Percentiles rank a stretch among this genome's conserved stretches.
Evolutionary conservation across 2,888 invertebrate genomes (phyloP).

Genomic region (Rhorus exstirpatorius): DNA sequence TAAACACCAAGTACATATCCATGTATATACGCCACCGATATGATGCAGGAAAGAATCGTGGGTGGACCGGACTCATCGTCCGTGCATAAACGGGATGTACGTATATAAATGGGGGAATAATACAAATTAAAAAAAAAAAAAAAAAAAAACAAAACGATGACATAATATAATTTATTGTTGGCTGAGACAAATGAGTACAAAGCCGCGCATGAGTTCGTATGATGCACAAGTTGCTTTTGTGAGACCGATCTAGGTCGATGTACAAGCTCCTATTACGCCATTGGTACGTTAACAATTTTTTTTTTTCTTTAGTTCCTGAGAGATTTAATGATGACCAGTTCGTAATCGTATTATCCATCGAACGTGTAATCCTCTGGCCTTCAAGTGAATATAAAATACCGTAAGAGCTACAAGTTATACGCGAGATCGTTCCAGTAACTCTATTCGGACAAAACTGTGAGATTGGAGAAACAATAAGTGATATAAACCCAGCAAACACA

Average conservation of each 20-base stretch:
- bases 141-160: constrained; percentile 29
- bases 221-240: constrained; percentile 12
- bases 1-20: constrained; percentile 11
- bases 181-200: constrained; percentile 31
- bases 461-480: too few species aligned
- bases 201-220: constrained; percentile 17
- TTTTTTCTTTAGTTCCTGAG: neutral
- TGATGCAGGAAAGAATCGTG: constrained; percentile 45
- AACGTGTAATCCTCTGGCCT: neutral
- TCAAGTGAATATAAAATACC: neutral
- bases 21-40: neutral
- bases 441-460: too few species aligned
- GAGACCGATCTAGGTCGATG: constrained; percentile 42
- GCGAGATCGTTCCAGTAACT: too few species aligned
- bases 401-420: too few species aligned
- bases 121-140: constrained; percentile 22
- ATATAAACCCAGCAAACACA: too few species aligned
- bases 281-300: neutral
- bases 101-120: constrained; percentile 22
- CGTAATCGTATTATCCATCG: constrained; percentile 31
- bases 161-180: constrained; percentile 47
- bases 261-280: constrained; percentile 12
- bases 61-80: constrained; percentile 51
- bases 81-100: constrained; percentile 40
- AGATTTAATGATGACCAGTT: constrained; percentile 27